Base-by-base conservation (phyloP, 2,888 invertebrate genomes). In the Odontomyia ornata region DNA sequence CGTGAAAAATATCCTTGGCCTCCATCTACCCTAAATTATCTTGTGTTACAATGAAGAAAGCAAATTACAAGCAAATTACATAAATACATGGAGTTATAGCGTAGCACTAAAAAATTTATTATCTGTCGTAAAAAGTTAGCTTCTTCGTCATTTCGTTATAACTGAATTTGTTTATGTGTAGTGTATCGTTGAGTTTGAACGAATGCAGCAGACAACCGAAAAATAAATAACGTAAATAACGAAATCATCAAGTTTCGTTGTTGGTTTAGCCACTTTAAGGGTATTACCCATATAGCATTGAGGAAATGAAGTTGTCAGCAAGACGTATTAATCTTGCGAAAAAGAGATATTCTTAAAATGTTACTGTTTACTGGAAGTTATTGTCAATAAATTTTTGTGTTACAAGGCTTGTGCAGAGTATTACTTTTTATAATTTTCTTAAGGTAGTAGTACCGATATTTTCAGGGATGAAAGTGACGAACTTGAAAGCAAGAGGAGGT, bases 11-110 rank as follows among this genome's bases (percentile, higher is more conserved):
- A 73, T 57, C 69, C 65, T 9, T 36, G 36, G 11, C 36, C 36
- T 28, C 36, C 36, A 3, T 9, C 36, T 9, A 36, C 36, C 3
- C 36, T 5, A 36, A 3, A 36, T 36, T 9, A 5, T 36, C 36
- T 36, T 46, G 25, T 23, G 15, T 13, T 11, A 7, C n/a, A n/a
- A n/a, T 52, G 15, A 30, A 56, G 28, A 30, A 11, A 73, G 57
- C 30, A 73, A 73, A 73, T 73, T 73, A 73, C 73, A 73, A n/a
- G 36, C 57, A 73, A 73, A 73, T 73, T 73, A 73, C 73, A 57
- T 73, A 36, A 73, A 73, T 57, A 73, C 28, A 72, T 56, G 72
- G 1, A 36, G 47, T 56, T 56, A 28, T n/a, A 21, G 73, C 21
- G 7, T 13, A 60, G 43, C 57, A 73, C 73, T 36, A 73, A 69